phyloP scores from a whole-genome alignment of 2,888 invertebrate genomes.

The Helicoverpa assulta region DNA sequence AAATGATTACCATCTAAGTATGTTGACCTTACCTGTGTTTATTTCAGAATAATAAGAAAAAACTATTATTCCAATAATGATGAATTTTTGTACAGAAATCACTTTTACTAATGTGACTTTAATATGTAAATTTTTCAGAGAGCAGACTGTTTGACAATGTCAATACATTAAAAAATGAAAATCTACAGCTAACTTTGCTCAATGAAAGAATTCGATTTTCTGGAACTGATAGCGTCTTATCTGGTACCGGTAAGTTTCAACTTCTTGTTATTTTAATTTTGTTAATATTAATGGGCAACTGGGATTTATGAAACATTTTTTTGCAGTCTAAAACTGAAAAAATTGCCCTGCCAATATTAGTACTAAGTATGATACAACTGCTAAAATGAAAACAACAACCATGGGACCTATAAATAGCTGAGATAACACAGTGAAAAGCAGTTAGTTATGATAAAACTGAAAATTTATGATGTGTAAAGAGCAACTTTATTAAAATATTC shows the following conservation, averaged over 20 bases:
- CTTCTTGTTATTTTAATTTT: too few relatives aligned
- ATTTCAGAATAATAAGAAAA: neutral
- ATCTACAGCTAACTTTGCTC: slow-evolving; percentile 95
- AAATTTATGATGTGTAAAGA: neutral
- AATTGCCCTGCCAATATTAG: too few relatives aligned
- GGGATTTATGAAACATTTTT: neutral
- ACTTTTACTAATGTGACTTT: neutral
- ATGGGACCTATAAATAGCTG: neutral
- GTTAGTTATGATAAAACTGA: neutral
- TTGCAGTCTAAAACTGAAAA: too few relatives aligned
- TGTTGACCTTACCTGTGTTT: neutral
- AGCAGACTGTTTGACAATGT: slow-evolving; percentile 96
- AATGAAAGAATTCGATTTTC: slow-evolving; percentile 94
- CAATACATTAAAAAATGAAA: slow-evolving; percentile 94
- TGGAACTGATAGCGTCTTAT: slow-evolving; percentile 81
- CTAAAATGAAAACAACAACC: neutral
- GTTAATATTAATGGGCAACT: neutral
- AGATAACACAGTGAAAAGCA: neutral
- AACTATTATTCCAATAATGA: too few relatives aligned
- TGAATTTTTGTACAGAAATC: neutral
- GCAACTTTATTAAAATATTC: too few relatives aligned
- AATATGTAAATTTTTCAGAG: slow-evolving; percentile 90
- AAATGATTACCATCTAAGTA: neutral
- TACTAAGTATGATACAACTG: too few relatives aligned
- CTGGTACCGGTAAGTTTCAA: slow-evolving; percentile 73